Percentiles rank a stretch among this genome's conserved stretches.
These are phyloP conservation scores for Tenualosa thibaudeaui DNA, from an alignment of 2,797 vertebrate species.

Conservation along the genomic window DNA sequence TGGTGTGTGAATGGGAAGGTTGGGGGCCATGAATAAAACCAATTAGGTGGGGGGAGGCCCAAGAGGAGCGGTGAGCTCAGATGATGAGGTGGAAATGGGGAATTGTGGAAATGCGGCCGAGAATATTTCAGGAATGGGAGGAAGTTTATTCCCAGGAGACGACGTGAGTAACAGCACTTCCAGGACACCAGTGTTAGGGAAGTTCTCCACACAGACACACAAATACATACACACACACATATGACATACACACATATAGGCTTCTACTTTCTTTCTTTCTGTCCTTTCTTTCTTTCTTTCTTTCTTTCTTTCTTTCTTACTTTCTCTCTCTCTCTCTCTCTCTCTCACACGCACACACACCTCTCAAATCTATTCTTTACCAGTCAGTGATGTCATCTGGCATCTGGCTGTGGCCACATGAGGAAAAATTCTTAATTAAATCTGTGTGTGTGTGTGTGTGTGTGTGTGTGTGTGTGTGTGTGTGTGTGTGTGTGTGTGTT, in stretches of 20 bases:
- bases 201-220: not conserved
- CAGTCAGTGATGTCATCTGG: not conserved
- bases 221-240: not conserved
- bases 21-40: not conserved
- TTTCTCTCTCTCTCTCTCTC: not conserved
- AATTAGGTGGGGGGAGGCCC: not conserved
- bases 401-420: not conserved
- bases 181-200: slow-evolving; percentile 44
- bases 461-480: not conserved
- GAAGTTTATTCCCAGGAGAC: slow-evolving; percentile 64
- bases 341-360: not conserved
- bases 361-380: not conserved
- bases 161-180: slow-evolving; percentile 64
- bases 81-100: not conserved
- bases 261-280: not conserved
- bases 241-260: not conserved
- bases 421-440: not conserved
- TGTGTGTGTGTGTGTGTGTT: not conserved
- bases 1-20: not conserved
- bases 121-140: slow-evolving; percentile 69
- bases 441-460: not conserved
- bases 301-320: not conserved
- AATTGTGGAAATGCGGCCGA: slow-evolving; percentile 50
- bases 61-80: not conserved
- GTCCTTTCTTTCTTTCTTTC: not conserved